phyloP scores from a whole-genome alignment of 30 jellyfish, hydroid and myxozoan genomes.

The Hydractinia echinata region DNA sequence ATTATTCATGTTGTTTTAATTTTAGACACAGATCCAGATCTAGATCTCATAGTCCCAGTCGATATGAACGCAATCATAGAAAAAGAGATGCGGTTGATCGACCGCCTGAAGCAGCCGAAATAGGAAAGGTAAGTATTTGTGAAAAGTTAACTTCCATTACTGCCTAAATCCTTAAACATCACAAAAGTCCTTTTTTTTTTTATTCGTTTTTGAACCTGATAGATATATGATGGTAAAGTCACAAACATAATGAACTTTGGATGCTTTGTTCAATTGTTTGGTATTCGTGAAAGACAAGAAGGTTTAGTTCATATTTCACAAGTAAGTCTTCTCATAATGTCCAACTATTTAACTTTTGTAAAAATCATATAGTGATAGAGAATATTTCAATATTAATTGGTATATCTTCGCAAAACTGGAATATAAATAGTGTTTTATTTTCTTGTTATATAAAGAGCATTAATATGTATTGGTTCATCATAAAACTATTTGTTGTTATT shows the following conservation, averaged over 20 bases:
- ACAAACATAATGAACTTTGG: constrained; percentile 98
- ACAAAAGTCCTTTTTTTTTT: neutral
- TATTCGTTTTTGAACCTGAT: neutral
- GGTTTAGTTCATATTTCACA: constrained; percentile 98
- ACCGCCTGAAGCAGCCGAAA: constrained; percentile 93
- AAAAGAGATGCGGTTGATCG: constrained; percentile 58
- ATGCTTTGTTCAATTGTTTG: constrained; percentile 86
- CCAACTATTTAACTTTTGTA: neutral
- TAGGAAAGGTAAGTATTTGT: constrained; percentile 44
- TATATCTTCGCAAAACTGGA: too few relatives aligned
- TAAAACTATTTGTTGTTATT: too few relatives aligned
- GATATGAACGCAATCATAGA: neutral
- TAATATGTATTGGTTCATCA: too few relatives aligned
- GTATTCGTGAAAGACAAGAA: constrained; percentile 74
- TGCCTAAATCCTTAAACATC: neutral
- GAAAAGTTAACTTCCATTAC: too few relatives aligned
- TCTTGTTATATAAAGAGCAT: too few relatives aligned
- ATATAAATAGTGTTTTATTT: too few relatives aligned
- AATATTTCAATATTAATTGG: too few relatives aligned
- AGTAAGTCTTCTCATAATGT: constrained; percentile 27
- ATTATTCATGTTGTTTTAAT: neutral
- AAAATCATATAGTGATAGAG: too few relatives aligned
- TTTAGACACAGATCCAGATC: constrained; percentile 23
- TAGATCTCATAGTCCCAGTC: constrained; percentile 46
- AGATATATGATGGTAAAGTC: constrained; percentile 92